Base-by-base conservation (phyloP, 2,797 vertebrate species). In the Poeciliopsis infans region DNA sequence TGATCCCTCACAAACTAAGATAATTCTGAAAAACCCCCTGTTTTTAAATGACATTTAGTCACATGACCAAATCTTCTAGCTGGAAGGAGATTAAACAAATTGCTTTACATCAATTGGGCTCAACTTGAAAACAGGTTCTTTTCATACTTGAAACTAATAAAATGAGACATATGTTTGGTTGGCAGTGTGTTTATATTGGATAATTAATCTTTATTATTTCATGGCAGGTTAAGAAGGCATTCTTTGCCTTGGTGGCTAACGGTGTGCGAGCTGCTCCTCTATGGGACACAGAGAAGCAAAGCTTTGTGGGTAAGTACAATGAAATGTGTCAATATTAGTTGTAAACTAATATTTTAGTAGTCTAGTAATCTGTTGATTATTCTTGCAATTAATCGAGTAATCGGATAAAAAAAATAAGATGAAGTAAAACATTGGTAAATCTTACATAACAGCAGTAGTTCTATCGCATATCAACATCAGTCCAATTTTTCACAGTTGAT, bases 201-300 rank as follows among this genome's bases (percentile, higher is more conserved):
- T 36, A 10, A 68, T 76, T 33, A 6, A 66, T 76, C 16, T 66
- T 64, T 41, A 13, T n/a, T 0, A 41, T 51, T 53, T 72, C 70
- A 45, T 77, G 57, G 10, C 93, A 99, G 98, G 98, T 99, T 39
- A 99, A 99, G 93, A 99, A 99, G 94, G 98, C 98, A 0, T 99
- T 99, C 93, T 99, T 98, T 88, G 98, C 98, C 77, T 95, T 99
- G 94, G 98, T 99, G 71, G 97, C 97, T 83, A 99, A 99, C 18
- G 98, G 98, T 75, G 98, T 99, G 43, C 96, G 98, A 81, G 98
- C 98, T 81, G 98, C 98, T 81, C 98, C 98, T 0, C 95, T 99
- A 73, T 99, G 98, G 98, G 98, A 99, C 92, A 98, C 97, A 66
- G 98, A 98, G 94, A 98, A 97, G 85, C 98, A 99, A 90, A 98